phyloP scores from a whole-genome alignment of 1,140 invertebrate genomes.

The Drosophila repletoides region DNA sequence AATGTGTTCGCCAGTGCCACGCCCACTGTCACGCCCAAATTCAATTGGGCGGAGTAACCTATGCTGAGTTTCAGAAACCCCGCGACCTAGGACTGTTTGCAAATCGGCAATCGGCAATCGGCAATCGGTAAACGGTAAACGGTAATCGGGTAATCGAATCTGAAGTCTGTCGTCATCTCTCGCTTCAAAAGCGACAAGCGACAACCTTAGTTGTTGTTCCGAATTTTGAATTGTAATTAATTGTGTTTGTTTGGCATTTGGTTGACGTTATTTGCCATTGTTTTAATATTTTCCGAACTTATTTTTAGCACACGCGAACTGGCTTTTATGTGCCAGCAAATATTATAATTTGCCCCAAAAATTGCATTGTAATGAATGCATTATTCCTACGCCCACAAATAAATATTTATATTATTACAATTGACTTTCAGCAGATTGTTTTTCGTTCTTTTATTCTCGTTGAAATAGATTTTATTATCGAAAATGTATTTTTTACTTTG shows the following conservation, averaged over 20 bases:
- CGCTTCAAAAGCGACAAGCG: too few species aligned
- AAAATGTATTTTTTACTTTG: too few species aligned
- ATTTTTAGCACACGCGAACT: background rate
- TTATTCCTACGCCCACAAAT: too few species aligned
- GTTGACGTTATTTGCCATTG: slow-evolving; percentile 7
- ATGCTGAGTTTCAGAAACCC: background rate
- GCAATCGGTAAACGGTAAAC: too few species aligned
- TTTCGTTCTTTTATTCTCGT: too few species aligned
- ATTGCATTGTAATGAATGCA: too few species aligned
- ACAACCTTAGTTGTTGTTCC: slow-evolving; percentile 4
- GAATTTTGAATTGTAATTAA: slow-evolving; percentile 13
- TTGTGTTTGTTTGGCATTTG: slow-evolving; percentile 15
- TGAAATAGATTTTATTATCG: too few species aligned
- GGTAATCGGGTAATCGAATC: too few species aligned
- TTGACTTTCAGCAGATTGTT: too few species aligned
- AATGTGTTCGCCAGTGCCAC: slow-evolving; percentile 9
- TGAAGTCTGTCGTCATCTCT: background rate
- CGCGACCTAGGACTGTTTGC: background rate
- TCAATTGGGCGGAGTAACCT: background rate
- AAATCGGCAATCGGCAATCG: slow-evolving; percentile 18
- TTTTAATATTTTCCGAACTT: background rate
- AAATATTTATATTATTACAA: too few species aligned
- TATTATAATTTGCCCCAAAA: too few species aligned
- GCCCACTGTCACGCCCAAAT: background rate
- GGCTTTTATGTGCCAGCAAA: too few species aligned